Evolutionary conservation across 2,113 vertebrate species (phyloP), one percentile per base, ranked within the genome.

Genomic region (Falco punctatus): DNA sequence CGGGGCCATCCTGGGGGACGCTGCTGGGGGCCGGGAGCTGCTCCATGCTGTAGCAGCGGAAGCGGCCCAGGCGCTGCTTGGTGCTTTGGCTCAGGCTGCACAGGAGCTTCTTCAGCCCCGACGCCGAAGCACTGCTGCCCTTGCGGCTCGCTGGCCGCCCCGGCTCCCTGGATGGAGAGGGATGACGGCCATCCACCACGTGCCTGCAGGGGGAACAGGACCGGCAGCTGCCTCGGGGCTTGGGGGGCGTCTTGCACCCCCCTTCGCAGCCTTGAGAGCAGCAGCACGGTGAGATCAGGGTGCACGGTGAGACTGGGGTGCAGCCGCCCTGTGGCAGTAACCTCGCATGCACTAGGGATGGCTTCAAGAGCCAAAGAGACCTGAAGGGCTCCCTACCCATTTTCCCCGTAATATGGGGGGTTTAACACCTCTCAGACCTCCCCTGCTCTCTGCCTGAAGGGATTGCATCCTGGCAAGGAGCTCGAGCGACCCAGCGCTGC

Each of bases 41-140:
- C 96, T 99, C 99, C 78, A 99, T 98, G 70, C 99, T 99, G 90
- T 97, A 96, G 78, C 98, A 98, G 72, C 97, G 98, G 88, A 98
- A 98, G 62, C 98, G 98, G 75, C 97, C 97, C 72, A 99, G 86
- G 84, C 98, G 98, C 65, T 99, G 98, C 61, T 99, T 98, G 6
- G 99, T 98, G 91, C 98, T 98, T 94, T 99, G 98, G 49, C 98
- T 97, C 92, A 99, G 95, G 61, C 97, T 97, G 7, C 98, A 97
- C 94, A 99, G 98, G n/a, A 99, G 97, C 81, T 97, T 98, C 35
- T 97, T 98, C 90, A 99, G 97, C 61, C 98, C 98, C 11, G 91
- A 92, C 0, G 93, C 65, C 0, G 97, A 98, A 38, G 95, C 11
- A 2, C 96, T 59, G 67, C 95, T 96, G 65, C 93, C 96, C 92